A percentile compares a stretch with the other conserved stretches of the same genome.
phyloP scores from a whole-genome alignment of 2,113 vertebrate species.

The Kryptolebias marmoratus region DNA sequence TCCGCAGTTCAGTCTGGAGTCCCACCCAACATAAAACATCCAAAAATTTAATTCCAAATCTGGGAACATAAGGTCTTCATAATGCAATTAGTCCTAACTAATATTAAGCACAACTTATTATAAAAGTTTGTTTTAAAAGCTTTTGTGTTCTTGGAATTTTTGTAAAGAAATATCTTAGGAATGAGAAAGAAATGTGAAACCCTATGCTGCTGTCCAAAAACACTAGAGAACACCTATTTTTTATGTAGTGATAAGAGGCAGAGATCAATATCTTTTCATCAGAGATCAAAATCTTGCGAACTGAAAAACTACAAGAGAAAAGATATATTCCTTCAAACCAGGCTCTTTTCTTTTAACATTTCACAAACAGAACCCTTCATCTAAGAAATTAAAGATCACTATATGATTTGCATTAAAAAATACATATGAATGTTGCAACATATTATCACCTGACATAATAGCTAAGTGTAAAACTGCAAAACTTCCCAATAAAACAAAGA shows the following conservation, averaged over 20 bases:
- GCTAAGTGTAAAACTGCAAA: not conserved
- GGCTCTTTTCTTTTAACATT: not conserved
- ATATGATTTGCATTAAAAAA: not conserved
- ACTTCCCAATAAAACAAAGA: not conserved
- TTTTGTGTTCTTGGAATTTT: not conserved
- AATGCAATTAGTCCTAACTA: not conserved
- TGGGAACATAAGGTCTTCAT: conserved; percentile 18
- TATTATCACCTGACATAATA: not conserved
- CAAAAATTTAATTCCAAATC: conserved; percentile 15
- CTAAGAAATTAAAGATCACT: not conserved
- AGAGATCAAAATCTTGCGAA: not conserved
- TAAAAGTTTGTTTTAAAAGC: not conserved
- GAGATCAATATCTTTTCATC: not conserved
- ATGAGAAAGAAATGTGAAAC: not conserved
- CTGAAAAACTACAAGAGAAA: not conserved
- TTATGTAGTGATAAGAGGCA: not conserved
- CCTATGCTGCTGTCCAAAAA: too few relatives aligned
- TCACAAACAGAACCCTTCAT: not conserved
- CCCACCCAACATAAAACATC: conserved; percentile 22
- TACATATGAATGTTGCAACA: not conserved
- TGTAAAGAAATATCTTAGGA: not conserved
- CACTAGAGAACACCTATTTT: too few relatives aligned
- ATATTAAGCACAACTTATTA: not conserved
- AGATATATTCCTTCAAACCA: not conserved
- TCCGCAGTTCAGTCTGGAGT: conserved; percentile 38